A percentile compares a stretch with the other conserved stretches of the same genome.
These are phyloP conservation scores for Calliphora vicina DNA, from an alignment of 1,140 invertebrate species.

Conservation along the genomic window DNA sequence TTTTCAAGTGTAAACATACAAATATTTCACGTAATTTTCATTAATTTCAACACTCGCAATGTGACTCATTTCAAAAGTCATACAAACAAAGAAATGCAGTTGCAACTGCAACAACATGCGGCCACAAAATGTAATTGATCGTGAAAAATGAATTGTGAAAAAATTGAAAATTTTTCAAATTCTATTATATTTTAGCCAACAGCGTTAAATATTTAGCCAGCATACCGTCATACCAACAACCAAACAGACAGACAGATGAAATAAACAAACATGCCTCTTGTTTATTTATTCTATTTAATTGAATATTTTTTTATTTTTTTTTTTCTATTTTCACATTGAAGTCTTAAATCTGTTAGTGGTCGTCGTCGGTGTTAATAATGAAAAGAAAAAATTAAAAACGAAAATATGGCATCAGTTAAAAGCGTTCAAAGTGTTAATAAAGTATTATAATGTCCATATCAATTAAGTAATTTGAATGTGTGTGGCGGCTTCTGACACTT, in stretches of 20 bases:
- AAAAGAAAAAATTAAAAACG: background rate
- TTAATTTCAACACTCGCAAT: too few species aligned
- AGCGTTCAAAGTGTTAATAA: slow-evolving; percentile 10
- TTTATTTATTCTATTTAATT: background rate
- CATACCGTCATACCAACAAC: background rate
- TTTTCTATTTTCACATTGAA: background rate
- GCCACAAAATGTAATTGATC: background rate
- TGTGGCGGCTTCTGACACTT: background rate
- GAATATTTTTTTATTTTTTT: background rate
- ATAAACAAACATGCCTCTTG: slow-evolving; percentile 21
- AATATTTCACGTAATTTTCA: too few species aligned
- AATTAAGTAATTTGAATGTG: background rate
- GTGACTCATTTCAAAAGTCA: too few species aligned
- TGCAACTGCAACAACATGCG: background rate
- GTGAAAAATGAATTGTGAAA: background rate
- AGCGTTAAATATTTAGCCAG: background rate
- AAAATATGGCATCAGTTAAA: background rate
- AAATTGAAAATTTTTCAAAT: slow-evolving; percentile 21
- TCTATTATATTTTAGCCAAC: slow-evolving; percentile 8
- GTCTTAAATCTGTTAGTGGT: too few species aligned
- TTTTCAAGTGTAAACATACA: too few species aligned
- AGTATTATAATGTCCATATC: slow-evolving; percentile 14
- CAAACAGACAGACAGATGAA: background rate
- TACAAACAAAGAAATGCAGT: background rate
- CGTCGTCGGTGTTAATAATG: too few species aligned